Evolutionary conservation across 2,113 vertebrate species (phyloP).

Genomic region (Enhydra lutris): DNA sequence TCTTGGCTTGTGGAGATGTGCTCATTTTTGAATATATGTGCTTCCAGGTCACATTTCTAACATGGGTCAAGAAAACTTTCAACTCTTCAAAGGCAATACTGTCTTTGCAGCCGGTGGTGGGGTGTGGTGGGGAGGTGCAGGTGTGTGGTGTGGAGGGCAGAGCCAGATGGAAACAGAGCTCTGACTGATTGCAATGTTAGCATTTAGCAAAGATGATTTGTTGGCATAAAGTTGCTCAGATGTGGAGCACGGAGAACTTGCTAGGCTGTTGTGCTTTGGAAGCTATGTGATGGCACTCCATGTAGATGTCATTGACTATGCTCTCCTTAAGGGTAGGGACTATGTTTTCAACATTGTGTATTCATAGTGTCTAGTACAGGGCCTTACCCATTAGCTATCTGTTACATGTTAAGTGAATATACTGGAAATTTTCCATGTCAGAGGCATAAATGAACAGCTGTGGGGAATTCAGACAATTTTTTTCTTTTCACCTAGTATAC

Average conservation of each 20-base stretch:
- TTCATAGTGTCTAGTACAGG: not conserved
- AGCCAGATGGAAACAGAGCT: not conserved
- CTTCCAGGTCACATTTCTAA: not conserved
- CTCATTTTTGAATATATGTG: conserved; percentile 5
- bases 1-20: not conserved
- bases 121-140: not conserved
- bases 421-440: not conserved
- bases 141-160: not conserved
- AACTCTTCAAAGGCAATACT: not conserved
- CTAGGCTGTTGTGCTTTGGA: not conserved
- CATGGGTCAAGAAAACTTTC: not conserved
- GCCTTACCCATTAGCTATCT: not conserved
- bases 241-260: not conserved
- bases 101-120: not conserved
- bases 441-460: not conserved
- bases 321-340: not conserved
- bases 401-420: not conserved
- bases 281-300: not conserved
- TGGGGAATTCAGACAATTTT: not conserved
- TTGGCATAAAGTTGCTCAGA: not conserved
- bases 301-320: not conserved
- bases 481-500: not conserved
- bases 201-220: not conserved
- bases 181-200: not conserved
- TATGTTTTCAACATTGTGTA: not conserved